These are phyloP conservation scores for Alsophila aescularia DNA, from an alignment of 2,888 invertebrate genomes.

Conservation along the genomic window DNA sequence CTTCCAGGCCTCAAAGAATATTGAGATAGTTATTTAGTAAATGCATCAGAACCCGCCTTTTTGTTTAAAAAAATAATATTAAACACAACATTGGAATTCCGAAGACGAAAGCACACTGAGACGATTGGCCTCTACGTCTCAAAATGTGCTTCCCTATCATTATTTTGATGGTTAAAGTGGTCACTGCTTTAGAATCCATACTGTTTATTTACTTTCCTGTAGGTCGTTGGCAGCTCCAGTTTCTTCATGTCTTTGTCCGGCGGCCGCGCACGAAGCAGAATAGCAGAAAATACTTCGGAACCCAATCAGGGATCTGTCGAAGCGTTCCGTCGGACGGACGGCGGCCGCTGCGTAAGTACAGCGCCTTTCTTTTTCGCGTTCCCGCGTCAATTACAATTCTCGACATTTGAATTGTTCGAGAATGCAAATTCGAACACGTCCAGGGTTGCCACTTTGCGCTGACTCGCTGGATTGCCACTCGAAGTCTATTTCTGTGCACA, in stretches of 20 bases:
- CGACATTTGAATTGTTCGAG: constrained; percentile 39
- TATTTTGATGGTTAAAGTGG: neutral
- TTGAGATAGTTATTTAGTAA: too few species aligned
- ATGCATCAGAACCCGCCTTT: too few species aligned
- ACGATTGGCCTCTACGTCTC: too few species aligned
- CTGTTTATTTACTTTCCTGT: constrained; percentile 11
- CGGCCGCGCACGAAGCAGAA: constrained; percentile 48
- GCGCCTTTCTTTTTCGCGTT: constrained; percentile 42
- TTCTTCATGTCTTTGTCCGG: constrained; percentile 57
- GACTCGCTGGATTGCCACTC: constrained; percentile 28
- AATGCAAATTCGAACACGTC: constrained; percentile 40
- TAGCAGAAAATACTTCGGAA: constrained; percentile 54
- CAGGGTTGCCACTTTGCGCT: constrained; percentile 30
- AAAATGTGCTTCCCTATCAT: too few species aligned
- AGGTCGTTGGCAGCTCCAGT: constrained; percentile 47
- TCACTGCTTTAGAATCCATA: neutral
- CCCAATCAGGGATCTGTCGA: constrained; percentile 69
- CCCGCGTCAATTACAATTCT: constrained; percentile 39
- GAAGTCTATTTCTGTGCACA: constrained; percentile 28
- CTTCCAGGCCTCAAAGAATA: too few species aligned
- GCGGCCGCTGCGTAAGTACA: constrained; percentile 38
- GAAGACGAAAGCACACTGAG: too few species aligned
- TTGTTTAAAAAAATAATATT: too few species aligned
- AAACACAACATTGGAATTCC: too few species aligned
- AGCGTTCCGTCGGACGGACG: constrained; percentile 51